Base-by-base conservation (phyloP, 1,140 invertebrate species). In the Drosophila biarmipes region DNA sequence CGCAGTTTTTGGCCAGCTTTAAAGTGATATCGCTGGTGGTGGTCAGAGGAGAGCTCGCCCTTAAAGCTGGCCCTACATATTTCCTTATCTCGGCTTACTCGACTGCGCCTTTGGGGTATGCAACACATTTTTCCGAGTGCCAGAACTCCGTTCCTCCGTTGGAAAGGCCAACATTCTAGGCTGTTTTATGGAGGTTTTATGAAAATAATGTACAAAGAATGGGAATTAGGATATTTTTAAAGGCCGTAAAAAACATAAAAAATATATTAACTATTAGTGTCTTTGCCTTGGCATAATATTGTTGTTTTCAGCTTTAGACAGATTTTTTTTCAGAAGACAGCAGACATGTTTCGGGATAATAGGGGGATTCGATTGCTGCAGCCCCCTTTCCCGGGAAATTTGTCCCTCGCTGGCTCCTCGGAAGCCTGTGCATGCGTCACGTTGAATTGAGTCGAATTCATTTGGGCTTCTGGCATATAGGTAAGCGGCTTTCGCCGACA, bases 381-480 rank as follows among this genome's bases (percentile, higher is more conserved):
- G 3, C 1, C 17, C 3, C 10, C 14, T 15, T 46, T 53, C 4
- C 15, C 6, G 19, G 40, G n/a, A 8, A 43, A 45, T 49, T 49
- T 12, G 12, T 58, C 37, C 24, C 24, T 6, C 37, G 15, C 15
- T 37, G 43, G 10, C 27, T 40, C 17, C 8, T 24, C 51, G 34
- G 19, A 73, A 64, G 62, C 81, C 66, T 73, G 69, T 74, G 59
- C 67, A 63, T 73, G 63, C 72, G 63, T 86, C 81, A 84, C 66
- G 51, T 67, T 57, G 66, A 76, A 67, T 77, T 34, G 76, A 82
- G 27, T 31, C 31, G 31, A 66, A 53, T 53, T 66, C 53, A 29
- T 38, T 21, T 45, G 40, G 19, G 40, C 31, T 49, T 49, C 27
- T 57, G 46, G 5, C 49, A 19, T 24, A 27, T 17, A 10, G 6